Conservation (phyloP, 2,888 invertebrate species). For the Nymphalis c-album region DNA sequence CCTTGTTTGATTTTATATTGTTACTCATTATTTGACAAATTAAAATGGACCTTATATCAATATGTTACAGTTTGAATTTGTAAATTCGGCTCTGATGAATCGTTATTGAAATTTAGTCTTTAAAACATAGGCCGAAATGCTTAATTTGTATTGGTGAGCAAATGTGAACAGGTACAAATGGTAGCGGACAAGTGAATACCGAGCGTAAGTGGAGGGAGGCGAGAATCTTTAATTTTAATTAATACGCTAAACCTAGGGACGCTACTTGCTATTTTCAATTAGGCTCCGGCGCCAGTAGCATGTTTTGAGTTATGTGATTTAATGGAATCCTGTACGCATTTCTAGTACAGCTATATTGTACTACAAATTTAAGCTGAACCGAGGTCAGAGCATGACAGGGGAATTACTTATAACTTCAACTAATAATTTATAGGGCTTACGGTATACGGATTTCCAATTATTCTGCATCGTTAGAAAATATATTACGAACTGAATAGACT, state of each 20-base stretch:
- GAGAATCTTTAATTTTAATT: slow-evolving; percentile 78
- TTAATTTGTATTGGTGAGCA: slow-evolving; percentile 63
- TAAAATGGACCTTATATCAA: slow-evolving; percentile 63
- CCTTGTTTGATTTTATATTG: slow-evolving; percentile 77
- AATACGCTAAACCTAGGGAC: slow-evolving; percentile 71
- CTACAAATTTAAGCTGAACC: slow-evolving; percentile 49
- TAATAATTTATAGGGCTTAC: slow-evolving; percentile 41
- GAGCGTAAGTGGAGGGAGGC: slow-evolving; percentile 68
- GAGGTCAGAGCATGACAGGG: slow-evolving; percentile 51
- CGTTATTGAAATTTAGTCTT: slow-evolving; percentile 65
- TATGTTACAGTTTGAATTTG: slow-evolving; percentile 63
- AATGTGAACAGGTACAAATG: slow-evolving; percentile 58
- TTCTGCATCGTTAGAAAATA: slow-evolving; percentile 39
- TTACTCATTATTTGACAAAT: slow-evolving; percentile 60
- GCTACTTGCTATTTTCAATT: slow-evolving; percentile 75
- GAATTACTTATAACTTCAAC: slow-evolving; percentile 46
- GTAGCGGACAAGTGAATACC: slow-evolving; percentile 47
- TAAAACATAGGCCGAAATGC: slow-evolving; percentile 59
- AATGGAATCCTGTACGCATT: slow-evolving; percentile 63
- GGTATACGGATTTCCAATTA: slow-evolving; percentile 42
- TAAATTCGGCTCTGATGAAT: slow-evolving; percentile 42
- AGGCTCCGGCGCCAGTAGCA: slow-evolving; percentile 68
- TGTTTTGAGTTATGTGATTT: slow-evolving; percentile 72
- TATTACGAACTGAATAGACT: not conserved
- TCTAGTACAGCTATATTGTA: slow-evolving; percentile 60